These are phyloP conservation scores for Eupsilia transversa DNA, from an alignment of 2,888 invertebrate genomes.

Conservation along the genomic window DNA sequence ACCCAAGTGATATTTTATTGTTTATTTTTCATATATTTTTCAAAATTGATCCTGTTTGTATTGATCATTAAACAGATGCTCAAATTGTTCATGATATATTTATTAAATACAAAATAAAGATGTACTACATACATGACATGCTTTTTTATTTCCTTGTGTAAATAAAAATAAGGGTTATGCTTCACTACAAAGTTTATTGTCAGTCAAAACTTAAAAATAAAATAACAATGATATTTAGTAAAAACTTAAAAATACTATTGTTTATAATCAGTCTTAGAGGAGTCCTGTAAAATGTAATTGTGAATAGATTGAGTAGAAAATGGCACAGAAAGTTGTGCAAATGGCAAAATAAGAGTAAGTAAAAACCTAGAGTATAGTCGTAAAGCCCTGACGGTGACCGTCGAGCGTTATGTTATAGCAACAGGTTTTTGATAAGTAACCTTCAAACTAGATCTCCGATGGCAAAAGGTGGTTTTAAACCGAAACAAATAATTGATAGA, in stretches of 20 bases:
- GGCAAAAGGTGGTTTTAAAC: too few species aligned
- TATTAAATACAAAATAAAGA: conserved; percentile 67
- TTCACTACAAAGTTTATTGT: conserved; percentile 57
- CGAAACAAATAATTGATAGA: neutral
- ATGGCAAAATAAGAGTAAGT: conserved; percentile 7
- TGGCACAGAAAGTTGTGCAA: conserved; percentile 57
- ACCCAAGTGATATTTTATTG: conserved; percentile 66
- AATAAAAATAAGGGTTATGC: conserved; percentile 9
- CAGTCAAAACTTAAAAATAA: conserved; percentile 68
- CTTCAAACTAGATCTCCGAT: conserved; percentile 3
- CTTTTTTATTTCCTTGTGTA: conserved; percentile 40
- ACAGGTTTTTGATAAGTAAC: conserved; percentile 19
- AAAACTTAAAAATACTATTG: conserved; percentile 58
- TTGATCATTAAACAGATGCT: conserved; percentile 61
- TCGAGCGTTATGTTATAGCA: neutral
- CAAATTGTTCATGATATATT: conserved; percentile 71
- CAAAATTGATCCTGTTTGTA: conserved; percentile 59
- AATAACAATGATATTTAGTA: conserved; percentile 57
- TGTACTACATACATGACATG: conserved; percentile 24
- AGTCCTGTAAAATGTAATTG: conserved; percentile 43
- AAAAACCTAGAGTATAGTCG: neutral
- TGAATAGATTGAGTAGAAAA: conserved; percentile 47
- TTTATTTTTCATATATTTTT: conserved; percentile 50
- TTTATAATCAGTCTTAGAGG: conserved; percentile 65
- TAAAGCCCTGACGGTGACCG: neutral